A percentile compares a stretch with the other conserved stretches of the same genome.
Conservation (phyloP, 35 echinoderm and acorn worm species). For the Heliocidaris erythrogramma region DNA sequence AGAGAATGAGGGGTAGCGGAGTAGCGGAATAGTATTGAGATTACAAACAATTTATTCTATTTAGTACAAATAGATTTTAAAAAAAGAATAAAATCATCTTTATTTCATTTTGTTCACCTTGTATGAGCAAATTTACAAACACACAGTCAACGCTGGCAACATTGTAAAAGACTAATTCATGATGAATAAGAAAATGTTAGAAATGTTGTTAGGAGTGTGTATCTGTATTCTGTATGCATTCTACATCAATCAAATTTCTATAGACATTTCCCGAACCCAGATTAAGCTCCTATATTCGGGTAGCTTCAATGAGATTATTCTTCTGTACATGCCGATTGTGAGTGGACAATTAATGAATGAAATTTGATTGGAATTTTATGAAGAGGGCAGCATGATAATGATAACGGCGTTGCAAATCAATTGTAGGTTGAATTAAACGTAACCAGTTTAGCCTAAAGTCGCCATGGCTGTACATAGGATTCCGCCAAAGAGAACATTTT, state of each 20-base stretch:
- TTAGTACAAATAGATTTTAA: too few species aligned
- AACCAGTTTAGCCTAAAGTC: background rate
- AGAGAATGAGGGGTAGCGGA: background rate
- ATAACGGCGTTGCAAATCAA: background rate
- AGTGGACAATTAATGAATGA: background rate
- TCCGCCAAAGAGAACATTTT: background rate
- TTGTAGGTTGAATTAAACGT: background rate
- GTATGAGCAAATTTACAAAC: too few species aligned
- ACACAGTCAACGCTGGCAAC: background rate
- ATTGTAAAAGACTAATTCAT: background rate
- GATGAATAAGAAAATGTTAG: background rate
- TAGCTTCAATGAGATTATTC: background rate
- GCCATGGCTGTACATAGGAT: background rate
- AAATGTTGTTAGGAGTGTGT: background rate
- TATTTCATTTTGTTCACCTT: too few species aligned
- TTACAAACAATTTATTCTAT: background rate
- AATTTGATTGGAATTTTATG: slow-evolving; percentile 12
- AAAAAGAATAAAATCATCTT: too few species aligned
- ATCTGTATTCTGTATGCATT: background rate
- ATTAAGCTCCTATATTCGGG: background rate
- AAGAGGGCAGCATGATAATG: background rate
- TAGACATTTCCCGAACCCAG: background rate
- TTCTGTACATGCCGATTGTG: background rate
- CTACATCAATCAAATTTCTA: background rate
- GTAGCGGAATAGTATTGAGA: background rate